phyloP scores from a whole-genome alignment of 1,140 invertebrate genomes.

The Bombus cullumanus region DNA sequence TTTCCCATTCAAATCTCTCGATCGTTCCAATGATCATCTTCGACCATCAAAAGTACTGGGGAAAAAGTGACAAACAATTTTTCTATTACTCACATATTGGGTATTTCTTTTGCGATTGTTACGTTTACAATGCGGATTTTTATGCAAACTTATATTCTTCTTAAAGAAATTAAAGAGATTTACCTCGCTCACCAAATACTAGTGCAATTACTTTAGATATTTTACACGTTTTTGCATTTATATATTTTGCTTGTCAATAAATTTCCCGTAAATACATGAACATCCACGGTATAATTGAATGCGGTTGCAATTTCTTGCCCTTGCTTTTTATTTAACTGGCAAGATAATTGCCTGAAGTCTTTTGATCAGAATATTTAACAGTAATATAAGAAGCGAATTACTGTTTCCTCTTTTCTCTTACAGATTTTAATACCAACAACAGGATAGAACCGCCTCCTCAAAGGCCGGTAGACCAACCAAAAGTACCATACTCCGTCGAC shows the following conservation, averaged over 20 bases:
- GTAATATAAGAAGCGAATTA: not conserved
- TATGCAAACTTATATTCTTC: not conserved
- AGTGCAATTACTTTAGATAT: too few relatives aligned
- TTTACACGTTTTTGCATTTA: too few relatives aligned
- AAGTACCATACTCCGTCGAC: constrained; percentile 71
- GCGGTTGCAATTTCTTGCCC: not conserved
- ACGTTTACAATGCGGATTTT: not conserved
- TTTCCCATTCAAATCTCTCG: not conserved
- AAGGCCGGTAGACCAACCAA: constrained; percentile 75
- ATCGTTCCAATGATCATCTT: not conserved
- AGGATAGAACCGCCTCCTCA: constrained; percentile 75
- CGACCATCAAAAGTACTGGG: not conserved
- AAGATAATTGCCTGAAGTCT: too few relatives aligned
- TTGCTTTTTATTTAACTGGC: not conserved
- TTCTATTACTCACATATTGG: not conserved
- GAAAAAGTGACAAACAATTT: not conserved
- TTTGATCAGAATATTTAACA: not conserved
- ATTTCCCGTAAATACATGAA: not conserved
- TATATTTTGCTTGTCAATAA: too few relatives aligned
- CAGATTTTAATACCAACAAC: constrained; percentile 76
- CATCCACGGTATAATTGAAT: not conserved
- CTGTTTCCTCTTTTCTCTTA: constrained; percentile 34
- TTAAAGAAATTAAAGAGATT: not conserved
- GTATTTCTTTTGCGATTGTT: not conserved
- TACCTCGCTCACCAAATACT: too few relatives aligned